Conservation (phyloP, 1,140 invertebrate genomes). For the Dendrolimus kikuchii region DNA sequence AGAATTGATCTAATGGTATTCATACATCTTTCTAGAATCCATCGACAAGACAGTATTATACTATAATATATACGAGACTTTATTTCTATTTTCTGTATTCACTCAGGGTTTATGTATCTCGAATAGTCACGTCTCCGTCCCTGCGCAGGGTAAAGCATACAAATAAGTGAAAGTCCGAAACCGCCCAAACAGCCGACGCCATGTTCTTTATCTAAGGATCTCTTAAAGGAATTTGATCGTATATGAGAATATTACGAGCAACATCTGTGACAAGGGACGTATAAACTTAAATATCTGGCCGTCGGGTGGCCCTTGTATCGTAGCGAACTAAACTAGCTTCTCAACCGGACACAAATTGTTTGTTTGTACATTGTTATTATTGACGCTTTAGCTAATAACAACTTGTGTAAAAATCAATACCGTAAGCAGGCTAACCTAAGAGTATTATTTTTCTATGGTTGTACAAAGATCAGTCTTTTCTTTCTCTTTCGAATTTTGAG, state of each 20-base stretch:
- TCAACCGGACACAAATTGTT: too few species aligned
- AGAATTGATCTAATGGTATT: not conserved
- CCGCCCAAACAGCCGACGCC: constrained; percentile 58
- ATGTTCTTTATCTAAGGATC: constrained; percentile 67
- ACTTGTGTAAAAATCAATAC: too few species aligned
- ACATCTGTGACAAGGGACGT: constrained; percentile 67
- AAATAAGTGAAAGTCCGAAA: constrained; percentile 69
- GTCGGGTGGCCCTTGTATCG: constrained; percentile 8
- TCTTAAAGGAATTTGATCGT: constrained; percentile 71
- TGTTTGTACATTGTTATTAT: too few species aligned
- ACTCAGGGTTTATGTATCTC: constrained; percentile 71
- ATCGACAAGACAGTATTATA: constrained; percentile 51
- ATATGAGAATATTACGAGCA: constrained; percentile 68
- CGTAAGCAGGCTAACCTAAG: too few species aligned
- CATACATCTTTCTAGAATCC: constrained; percentile 41
- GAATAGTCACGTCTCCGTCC: constrained; percentile 67
- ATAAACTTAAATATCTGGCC: constrained; percentile 59
- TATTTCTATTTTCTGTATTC: constrained; percentile 72
- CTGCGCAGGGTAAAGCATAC: constrained; percentile 65
- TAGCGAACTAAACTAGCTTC: not conserved
- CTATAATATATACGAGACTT: constrained; percentile 61
- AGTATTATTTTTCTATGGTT: too few species aligned
- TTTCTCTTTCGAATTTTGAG: too few species aligned
- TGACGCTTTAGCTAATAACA: too few species aligned
- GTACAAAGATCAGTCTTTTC: too few species aligned